A percentile compares a stretch with the other conserved stretches of the same genome.
phyloP scores from a whole-genome alignment of 2,888 invertebrate species.

The Callinectes sapidus region DNA sequence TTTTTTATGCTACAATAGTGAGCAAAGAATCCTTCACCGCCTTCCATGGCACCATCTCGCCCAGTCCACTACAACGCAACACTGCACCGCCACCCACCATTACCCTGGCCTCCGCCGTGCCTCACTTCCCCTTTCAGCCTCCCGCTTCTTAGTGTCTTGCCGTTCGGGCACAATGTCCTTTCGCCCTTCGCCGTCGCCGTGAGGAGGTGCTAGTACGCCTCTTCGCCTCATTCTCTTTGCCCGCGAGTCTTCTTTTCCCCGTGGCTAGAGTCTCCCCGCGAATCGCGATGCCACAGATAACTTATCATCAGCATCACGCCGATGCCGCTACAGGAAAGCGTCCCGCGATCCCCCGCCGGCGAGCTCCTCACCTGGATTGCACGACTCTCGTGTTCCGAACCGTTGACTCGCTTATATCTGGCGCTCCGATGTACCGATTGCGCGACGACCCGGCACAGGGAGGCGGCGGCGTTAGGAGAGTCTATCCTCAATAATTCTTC shows the following conservation, averaged over 20 bases:
- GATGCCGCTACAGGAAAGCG: constrained; percentile 38
- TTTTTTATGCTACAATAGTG: neutral
- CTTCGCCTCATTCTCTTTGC: constrained; percentile 47
- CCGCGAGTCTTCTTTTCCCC: constrained; percentile 42
- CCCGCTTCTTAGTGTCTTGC: constrained; percentile 19
- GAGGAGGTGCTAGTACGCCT: neutral
- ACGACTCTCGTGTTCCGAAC: constrained; percentile 46
- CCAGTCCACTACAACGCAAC: neutral
- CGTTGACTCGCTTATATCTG: constrained; percentile 48
- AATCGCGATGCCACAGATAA: constrained; percentile 50
- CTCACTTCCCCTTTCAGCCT: constrained; percentile 13
- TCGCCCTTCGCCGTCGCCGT: neutral
- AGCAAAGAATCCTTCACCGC: neutral
- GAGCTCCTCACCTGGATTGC: constrained; percentile 42
- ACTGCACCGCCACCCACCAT: constrained; percentile 23
- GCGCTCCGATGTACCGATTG: constrained; percentile 41
- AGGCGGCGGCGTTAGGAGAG: constrained; percentile 20
- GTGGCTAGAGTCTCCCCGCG: constrained; percentile 48
- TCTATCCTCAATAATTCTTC: constrained; percentile 19
- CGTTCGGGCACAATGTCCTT: neutral
- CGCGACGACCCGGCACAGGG: constrained; percentile 21
- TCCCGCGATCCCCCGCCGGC: constrained; percentile 5
- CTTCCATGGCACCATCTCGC: constrained; percentile 27
- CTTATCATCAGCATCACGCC: constrained; percentile 56
- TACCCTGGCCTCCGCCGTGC: neutral